These are phyloP conservation scores for Ditylenchus weischeri DNA, from an alignment of 2,888 invertebrate species.

Conservation along the genomic window DNA sequence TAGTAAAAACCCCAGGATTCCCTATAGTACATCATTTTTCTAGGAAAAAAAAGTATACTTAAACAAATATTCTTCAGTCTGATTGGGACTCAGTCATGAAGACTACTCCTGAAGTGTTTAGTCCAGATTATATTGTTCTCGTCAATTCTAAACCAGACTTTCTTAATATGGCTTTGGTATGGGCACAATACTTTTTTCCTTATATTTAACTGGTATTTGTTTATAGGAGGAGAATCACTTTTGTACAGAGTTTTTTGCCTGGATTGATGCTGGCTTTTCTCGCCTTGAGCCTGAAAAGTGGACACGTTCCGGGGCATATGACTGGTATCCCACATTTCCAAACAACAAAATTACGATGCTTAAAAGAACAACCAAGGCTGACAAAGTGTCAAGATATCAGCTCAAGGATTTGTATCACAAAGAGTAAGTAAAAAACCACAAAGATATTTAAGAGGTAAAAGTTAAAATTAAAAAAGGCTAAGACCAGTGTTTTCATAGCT, in stretches of 20 bases:
- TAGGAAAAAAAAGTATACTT: no score
- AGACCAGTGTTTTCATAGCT: no score
- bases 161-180: neutral
- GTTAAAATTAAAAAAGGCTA: no score
- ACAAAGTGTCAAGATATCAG: constrained; percentile 1
- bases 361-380: neutral
- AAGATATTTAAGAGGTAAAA: no score
- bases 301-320: neutral
- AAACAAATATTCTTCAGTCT: neutral
- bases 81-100: neutral
- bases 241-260: neutral
- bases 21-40: no score
- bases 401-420: constrained; percentile 5
- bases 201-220: neutral
- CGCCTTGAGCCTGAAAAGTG: constrained; percentile 3
- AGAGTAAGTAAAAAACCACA: neutral
- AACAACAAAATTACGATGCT: neutral
- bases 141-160: neutral
- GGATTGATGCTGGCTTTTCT: constrained; percentile 8
- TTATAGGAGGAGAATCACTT: neutral
- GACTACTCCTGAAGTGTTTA: neutral
- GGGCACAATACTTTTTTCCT: neutral
- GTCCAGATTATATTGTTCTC: neutral
- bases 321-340: constrained; percentile 5
- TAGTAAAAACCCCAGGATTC: no score